Evolutionary conservation across 1,140 invertebrate genomes (phyloP).

Genomic region (Magallana angulata): DNA sequence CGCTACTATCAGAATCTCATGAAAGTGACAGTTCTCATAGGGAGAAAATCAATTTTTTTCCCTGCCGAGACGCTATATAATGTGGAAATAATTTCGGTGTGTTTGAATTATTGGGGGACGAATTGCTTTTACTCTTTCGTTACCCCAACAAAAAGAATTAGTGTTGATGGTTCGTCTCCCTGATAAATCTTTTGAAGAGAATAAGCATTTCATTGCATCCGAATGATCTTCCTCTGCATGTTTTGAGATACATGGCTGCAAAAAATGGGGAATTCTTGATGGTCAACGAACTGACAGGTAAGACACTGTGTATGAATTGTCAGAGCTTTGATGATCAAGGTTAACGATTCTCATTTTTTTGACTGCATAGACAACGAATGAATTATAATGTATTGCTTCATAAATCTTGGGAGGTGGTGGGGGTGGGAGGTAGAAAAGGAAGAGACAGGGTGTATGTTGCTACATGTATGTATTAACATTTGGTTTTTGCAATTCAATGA

Average conservation of each 20-base stretch:
- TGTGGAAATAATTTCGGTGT: constrained; percentile 16
- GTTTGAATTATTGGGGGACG: background rate
- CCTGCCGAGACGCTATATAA: background rate
- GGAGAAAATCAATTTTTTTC: constrained; percentile 26
- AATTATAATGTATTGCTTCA: too few relatives aligned
- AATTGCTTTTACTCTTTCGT: background rate
- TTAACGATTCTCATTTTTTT: too few relatives aligned
- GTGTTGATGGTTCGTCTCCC: background rate
- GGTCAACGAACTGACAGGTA: background rate
- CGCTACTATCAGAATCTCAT: background rate
- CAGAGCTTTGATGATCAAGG: too few relatives aligned
- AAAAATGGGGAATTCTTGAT: constrained; percentile 11
- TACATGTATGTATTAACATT: too few relatives aligned
- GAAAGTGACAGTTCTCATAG: constrained; percentile 3
- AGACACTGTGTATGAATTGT: background rate
- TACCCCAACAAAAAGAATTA: background rate
- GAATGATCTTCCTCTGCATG: background rate
- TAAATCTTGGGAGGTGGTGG: too few relatives aligned
- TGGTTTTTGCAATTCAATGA: too few relatives aligned
- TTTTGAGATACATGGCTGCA: constrained; percentile 1
- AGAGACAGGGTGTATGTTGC: too few relatives aligned
- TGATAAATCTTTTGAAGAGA: background rate
- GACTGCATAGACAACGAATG: too few relatives aligned
- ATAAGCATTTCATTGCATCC: background rate
- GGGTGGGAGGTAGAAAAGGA: too few relatives aligned